Base-by-base conservation (phyloP, 2,113 vertebrate species). In the Corythoichthys intestinalis region DNA sequence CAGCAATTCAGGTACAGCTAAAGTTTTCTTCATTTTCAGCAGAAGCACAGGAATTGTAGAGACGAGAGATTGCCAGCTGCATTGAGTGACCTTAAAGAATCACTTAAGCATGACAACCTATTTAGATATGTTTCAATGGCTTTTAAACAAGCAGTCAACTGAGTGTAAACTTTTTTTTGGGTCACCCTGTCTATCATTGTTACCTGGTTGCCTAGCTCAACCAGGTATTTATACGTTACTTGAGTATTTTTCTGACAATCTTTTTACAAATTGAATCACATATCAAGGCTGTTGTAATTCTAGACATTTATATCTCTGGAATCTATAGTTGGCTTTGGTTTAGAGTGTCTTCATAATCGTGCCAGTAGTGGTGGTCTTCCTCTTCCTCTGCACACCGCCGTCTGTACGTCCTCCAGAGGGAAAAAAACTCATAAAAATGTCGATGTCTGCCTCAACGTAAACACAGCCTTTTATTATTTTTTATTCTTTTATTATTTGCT, bases 401-500 rank as follows among this genome's bases (percentile, higher is more conserved):
- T 47, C 61, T 63, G 61, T 6, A 11, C 11, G 5, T 44, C n/a
- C 61, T 47, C 61, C 15, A 13, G 41, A 28, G 56, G 37, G 41
- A 34, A 3, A 34, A 6, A 63, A 63, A 63, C 61, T 63, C 61
- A 63, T 63, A 47, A 63, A 47, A 20, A 10, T 28, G n/a, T 11
- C 11, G 11, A 3, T 10, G 60, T 11, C 41, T 28, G 41, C 20
- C 39, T 46, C 47, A 12, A 47, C 46, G 61, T 47, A 63, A 63
- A 63, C 61, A 63, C 46, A 12, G 53, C 20, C 39, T 61, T n/a
- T 61, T 63, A 47, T 63, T 63, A 63, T 47, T 28, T 1, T 63
- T 28, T 47, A 28, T 47, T 63, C 59, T 28, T 63, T 20, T 63
- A 28, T 20, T 13, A 6, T 11, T 28, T 7, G 44, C 41, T 2